Evolutionary conservation across 2,888 invertebrate genomes (phyloP), one percentile per base, ranked within the genome.

Genomic region (Endomychus coccineus): DNA sequence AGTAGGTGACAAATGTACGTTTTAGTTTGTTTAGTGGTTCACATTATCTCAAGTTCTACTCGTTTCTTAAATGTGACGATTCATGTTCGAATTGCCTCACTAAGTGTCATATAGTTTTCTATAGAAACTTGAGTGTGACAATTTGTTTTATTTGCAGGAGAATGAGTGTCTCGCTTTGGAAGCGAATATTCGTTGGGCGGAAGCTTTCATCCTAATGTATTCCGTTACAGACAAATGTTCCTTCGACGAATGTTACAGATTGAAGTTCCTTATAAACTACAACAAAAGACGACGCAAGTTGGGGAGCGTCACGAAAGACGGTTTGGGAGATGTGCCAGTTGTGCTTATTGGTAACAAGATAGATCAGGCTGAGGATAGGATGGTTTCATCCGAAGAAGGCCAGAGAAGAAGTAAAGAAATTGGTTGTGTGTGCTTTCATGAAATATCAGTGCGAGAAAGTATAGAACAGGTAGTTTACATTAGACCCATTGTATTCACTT

Each of bases 171-270:
- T 74, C 28, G 76, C 77, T 34, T 62, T 86, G 48, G 87, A 89
- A 63, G 76, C 78, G 39, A 82, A 88, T 59, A 85, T 89, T 39
- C 74, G 84, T 39, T 89, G 88, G 88, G 89, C 89, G 1, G 89
- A 90, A 60, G 88, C 85, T 11, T 88, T 86, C 58, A 77, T 89
- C 34, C 70, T 89, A 32, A 80, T 89, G 72, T 90, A 89, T 61
- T 87, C 88, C 0, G 84, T 89, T 19, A 87, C 88, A 1, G 89
- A 90, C 64, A 84, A 87, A 62, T 87, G 88, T 58, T 88, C 87
- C 37, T 89, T 89, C 61, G 86, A 87, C 61, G 86, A 87, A 59
- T 85, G 84, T 64, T 83, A 83, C 56, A 75, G 85, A 1, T 72
- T 87, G 36, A 85, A 85, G 64, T 87, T 85, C 61, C 74, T 84